A percentile compares a stretch with the other conserved stretches of the same genome.
These are phyloP conservation scores for Paratilapia polleni DNA, from an alignment of 2,113 vertebrate species.

Conservation along the genomic window DNA sequence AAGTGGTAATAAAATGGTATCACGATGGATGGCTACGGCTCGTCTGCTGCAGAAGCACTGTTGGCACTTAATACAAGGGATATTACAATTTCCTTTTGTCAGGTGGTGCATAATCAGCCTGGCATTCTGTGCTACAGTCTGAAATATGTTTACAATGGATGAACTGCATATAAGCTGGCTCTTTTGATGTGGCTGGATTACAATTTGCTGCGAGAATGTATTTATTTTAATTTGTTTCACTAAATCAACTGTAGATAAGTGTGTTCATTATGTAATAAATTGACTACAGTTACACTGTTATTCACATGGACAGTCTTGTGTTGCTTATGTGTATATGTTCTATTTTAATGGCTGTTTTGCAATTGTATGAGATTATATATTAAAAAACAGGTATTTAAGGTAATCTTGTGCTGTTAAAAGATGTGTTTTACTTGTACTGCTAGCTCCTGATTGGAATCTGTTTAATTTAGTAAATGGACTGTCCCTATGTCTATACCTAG, in stretches of 20 bases:
- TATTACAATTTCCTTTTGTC: constrained; percentile 37
- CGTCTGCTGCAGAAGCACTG: constrained; percentile 33
- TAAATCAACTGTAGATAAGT: neutral
- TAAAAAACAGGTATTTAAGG: neutral
- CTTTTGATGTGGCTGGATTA: neutral
- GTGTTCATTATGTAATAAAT: neutral
- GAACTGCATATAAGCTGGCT: neutral
- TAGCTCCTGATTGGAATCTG: neutral
- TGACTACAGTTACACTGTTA: neutral
- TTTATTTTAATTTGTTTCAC: neutral
- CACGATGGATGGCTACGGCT: neutral
- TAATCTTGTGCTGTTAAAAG: neutral
- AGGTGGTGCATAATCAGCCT: constrained; percentile 29
- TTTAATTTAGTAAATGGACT: constrained; percentile 48
- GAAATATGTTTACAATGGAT: neutral
- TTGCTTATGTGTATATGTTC: neutral
- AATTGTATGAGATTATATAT: neutral
- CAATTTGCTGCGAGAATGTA: neutral
- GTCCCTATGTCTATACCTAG: constrained; percentile 32
- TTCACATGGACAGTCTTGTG: neutral
- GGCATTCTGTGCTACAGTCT: neutral
- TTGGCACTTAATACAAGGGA: constrained; percentile 44
- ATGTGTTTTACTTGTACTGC: neutral
- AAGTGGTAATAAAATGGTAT: constrained; percentile 51
- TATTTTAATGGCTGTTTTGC: neutral